Evolutionary conservation across 2,888 invertebrate species (phyloP), one percentile per base, ranked within the genome.

Genomic region (Busseola fusca): DNA sequence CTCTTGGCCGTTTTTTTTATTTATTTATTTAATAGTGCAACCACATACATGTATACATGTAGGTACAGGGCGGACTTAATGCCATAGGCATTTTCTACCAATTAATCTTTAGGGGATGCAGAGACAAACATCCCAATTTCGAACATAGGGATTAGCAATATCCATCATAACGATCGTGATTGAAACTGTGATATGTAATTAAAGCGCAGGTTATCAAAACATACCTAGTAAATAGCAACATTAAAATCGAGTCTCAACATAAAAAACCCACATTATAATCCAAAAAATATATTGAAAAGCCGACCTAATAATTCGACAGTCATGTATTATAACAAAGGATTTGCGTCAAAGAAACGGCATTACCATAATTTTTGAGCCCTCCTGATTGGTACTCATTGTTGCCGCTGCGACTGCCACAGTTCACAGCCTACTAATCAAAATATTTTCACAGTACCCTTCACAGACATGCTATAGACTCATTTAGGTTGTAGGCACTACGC

Each of bases 321-420:
- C 83, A 80, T 80, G 76, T 57, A 27, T 82, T 57, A 27, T 80
- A 71, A 82, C 83, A 80, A 80, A 80, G 83, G 80, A 18, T 71
- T 59, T n/a, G 54, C 70, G 18, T 80, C 83, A 80, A 80, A 80
- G 80, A 76, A 80, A 72, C 64, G 56, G 25, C 1, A 83, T 83
- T 80, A 83, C 56, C 80, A 80, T 80, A 83, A 83, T 80, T 80
- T 74, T 75, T 68, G 83, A 64, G 54, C 59, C 64, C 45, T 52
- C 60, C 63, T 82, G 80, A 80, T 80, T 80, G 76, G 48, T 48
- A 70, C 64, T 68, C 79, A 80, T 80, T 80, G 83, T 80, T 69
- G 66, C 68, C 45, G 70, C 45, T 45, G 45, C 70, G 16, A 18
- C n/a, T n/a, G 16, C n/a, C 18, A 59, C 60, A 66, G 57, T 63